These are phyloP conservation scores for Trachythela sp. DNA, from an alignment of 64 coral and sea anemone species.

Conservation along the genomic window DNA sequence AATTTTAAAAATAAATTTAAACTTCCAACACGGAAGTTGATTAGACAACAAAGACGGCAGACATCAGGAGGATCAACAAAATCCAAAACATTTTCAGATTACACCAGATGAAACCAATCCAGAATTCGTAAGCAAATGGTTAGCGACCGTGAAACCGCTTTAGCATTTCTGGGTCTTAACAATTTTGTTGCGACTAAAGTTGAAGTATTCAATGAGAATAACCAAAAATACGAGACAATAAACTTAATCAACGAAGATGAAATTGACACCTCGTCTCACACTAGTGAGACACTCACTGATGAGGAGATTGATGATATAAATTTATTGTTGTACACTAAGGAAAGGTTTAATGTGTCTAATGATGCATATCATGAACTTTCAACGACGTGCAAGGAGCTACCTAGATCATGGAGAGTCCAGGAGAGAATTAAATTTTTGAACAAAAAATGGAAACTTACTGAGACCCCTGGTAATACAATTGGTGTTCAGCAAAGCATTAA, in stretches of 20 bases:
- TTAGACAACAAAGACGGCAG: not conserved
- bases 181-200: slow-evolving; percentile 27
- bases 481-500: slow-evolving; percentile 22
- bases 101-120: slow-evolving; percentile 6
- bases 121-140: slow-evolving; percentile 2
- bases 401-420: not conserved
- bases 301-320: slow-evolving; percentile 14
- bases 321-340: slow-evolving; percentile 19
- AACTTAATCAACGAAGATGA: not conserved
- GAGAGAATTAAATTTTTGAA: slow-evolving; percentile 10
- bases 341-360: slow-evolving; percentile 32
- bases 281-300: slow-evolving; percentile 22
- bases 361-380: slow-evolving; percentile 23
- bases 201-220: slow-evolving; percentile 28
- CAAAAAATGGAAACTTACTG: slow-evolving; percentile 9
- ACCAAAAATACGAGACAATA: slow-evolving; percentile 8
- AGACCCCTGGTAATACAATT: not conserved
- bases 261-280: slow-evolving; percentile 18
- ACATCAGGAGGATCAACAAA: not conserved
- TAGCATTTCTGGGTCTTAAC: slow-evolving; percentile 21
- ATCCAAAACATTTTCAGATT: slow-evolving; percentile 25
- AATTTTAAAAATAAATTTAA: not conserved
- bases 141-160: not conserved
- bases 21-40: not conserved
- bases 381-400: not conserved